Conservation (phyloP, 2,888 invertebrate genomes). For the Malachius bipustulatus region DNA sequence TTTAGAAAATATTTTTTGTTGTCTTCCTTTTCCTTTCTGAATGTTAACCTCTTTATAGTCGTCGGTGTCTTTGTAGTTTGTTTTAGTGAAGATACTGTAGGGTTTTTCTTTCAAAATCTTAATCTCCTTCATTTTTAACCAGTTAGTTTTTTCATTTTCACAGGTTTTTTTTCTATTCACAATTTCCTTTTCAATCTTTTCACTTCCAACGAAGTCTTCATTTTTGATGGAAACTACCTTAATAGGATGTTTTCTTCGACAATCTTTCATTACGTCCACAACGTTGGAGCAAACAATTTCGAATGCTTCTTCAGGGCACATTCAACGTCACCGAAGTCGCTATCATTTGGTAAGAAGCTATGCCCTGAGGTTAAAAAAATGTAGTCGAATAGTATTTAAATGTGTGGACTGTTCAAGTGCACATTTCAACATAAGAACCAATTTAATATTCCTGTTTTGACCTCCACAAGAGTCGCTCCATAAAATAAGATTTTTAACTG, state of each 20-base stretch:
- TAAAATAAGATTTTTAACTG: constrained; percentile 12
- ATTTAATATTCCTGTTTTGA: constrained; percentile 20
- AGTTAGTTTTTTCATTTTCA: constrained; percentile 14
- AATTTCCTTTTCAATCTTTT: constrained; percentile 11
- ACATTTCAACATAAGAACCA: constrained; percentile 15
- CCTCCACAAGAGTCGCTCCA: constrained; percentile 19
- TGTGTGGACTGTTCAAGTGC: background rate
- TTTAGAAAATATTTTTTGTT: background rate
- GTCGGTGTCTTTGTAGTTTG: background rate
- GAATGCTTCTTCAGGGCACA: constrained; percentile 18
- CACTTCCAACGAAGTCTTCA: constrained; percentile 15
- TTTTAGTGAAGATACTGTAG: background rate
- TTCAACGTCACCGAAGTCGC: constrained; percentile 21
- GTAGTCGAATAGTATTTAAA: background rate
- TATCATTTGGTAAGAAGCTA: constrained; percentile 21
- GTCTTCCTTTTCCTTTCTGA: constrained; percentile 1
- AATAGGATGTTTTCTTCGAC: constrained; percentile 17
- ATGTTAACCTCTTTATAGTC: background rate
- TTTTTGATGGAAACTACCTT: constrained; percentile 15
- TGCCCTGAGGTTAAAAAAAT: constrained; percentile 16
- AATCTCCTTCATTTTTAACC: constrained; percentile 11
- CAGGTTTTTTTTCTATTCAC: constrained; percentile 14
- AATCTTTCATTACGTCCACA: constrained; percentile 19
- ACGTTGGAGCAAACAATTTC: constrained; percentile 19
- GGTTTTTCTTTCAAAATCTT: background rate